phyloP scores from a whole-genome alignment of 1,140 invertebrate species.

The Dendrolimus punctatus region DNA sequence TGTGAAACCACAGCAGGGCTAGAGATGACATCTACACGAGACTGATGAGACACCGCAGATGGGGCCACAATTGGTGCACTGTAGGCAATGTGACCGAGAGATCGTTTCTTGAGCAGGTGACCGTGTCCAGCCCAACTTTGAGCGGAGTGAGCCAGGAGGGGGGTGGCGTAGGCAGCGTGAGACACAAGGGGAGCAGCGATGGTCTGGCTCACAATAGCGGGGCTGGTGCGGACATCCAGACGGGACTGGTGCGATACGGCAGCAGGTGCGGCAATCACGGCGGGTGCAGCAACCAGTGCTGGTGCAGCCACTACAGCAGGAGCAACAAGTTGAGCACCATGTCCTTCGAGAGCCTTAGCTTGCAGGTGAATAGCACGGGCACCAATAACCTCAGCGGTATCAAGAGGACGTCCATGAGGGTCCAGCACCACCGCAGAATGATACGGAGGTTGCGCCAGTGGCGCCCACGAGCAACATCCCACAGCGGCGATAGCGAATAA shows the following conservation, averaged over 20 bases:
- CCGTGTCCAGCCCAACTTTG: constrained; percentile 28
- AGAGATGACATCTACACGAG: constrained; percentile 53
- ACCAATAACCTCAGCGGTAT: constrained; percentile 64
- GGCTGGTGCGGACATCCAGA: constrained; percentile 23
- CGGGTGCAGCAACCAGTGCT: constrained; percentile 13
- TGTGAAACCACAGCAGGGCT: constrained; percentile 48
- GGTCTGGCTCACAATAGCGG: constrained; percentile 22
- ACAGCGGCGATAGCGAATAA: constrained; percentile 48
- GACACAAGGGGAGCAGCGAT: constrained; percentile 15
- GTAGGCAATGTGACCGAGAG: constrained; percentile 34
- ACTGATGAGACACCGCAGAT: constrained; percentile 53
- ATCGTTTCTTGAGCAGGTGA: constrained; percentile 46
- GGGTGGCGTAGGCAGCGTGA: constrained; percentile 21
- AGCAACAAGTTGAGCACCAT: constrained; percentile 27
- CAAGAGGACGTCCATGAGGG: constrained; percentile 52
- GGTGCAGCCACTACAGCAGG: constrained; percentile 18
- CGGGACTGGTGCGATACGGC: constrained; percentile 28
- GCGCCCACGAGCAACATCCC: constrained; percentile 27
- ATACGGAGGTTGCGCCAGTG: constrained; percentile 32
- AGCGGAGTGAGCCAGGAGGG: constrained; percentile 21
- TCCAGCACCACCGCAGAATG: constrained; percentile 41
- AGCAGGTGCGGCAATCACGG: constrained; percentile 33
- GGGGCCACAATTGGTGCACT: constrained; percentile 31
- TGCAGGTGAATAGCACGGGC: constrained; percentile 62
- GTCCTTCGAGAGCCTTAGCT: constrained; percentile 50